Conservation (phyloP, 2,113 vertebrate species). For the Castor canadensis region DNA sequence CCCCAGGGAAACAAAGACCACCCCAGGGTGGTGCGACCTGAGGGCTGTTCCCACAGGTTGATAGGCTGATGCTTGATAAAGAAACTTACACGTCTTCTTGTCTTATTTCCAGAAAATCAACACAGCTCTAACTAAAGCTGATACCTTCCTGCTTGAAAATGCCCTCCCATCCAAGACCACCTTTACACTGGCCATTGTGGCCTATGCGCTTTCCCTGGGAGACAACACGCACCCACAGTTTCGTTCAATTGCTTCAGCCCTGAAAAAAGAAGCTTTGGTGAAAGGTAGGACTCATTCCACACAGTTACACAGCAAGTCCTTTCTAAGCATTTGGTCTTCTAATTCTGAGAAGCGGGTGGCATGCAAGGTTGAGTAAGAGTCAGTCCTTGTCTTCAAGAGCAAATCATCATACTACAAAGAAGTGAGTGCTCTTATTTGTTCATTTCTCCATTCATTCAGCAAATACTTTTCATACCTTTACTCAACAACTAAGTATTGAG, state of each 20-base stretch:
- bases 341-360: neutral
- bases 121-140: constrained; percentile 83
- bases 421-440: neutral
- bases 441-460: neutral
- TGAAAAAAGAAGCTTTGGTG: constrained; percentile 86
- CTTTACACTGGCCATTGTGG: constrained; percentile 88
- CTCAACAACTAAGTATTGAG: neutral
- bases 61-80: neutral
- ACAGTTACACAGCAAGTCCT: neutral
- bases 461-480: neutral
- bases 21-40: neutral
- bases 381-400: neutral
- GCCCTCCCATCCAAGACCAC: constrained; percentile 82
- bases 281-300: constrained; percentile 80
- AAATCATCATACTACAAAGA: neutral
- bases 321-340: neutral
- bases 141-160: constrained; percentile 85
- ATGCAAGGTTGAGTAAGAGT: neutral
- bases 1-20: neutral
- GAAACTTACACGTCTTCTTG: constrained; percentile 25
- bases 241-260: constrained; percentile 20
- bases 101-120: constrained; percentile 84
- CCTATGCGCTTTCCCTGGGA: constrained; percentile 89
- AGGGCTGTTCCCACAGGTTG: neutral
- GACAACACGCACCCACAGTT: constrained; percentile 68